phyloP scores from a whole-genome alignment of 2,113 vertebrate genomes.

The Dasyprocta punctata region DNA sequence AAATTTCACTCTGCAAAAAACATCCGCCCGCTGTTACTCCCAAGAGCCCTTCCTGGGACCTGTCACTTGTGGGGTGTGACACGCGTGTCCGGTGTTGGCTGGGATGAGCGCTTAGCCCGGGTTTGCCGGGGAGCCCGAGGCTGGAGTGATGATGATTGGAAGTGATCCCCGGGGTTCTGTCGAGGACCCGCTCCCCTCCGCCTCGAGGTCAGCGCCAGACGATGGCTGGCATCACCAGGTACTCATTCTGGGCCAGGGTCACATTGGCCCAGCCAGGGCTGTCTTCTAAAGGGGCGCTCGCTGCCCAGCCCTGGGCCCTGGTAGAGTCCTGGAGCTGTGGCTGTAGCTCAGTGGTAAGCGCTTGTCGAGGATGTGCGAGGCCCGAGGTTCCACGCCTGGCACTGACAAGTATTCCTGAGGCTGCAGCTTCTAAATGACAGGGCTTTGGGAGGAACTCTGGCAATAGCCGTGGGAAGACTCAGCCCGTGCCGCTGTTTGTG shows the following conservation, averaged over 20 bases:
- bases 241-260: rapidly evolving
- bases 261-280: background rate
- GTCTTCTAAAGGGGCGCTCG: background rate
- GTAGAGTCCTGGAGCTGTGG: background rate
- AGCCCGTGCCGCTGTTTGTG: rapidly evolving
- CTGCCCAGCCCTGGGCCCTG: background rate
- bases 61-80: slow-evolving; percentile 64
- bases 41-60: slow-evolving; percentile 77
- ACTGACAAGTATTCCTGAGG: background rate
- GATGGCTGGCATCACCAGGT: background rate
- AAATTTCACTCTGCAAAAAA: slow-evolving; percentile 54
- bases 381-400: background rate
- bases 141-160: slow-evolving; percentile 69
- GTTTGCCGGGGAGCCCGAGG: slow-evolving; percentile 73
- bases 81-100: background rate
- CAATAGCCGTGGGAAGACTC: too few species aligned
- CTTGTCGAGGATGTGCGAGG: background rate
- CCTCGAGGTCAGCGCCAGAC: background rate
- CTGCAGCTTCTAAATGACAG: background rate
- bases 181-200: background rate
- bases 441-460: rapidly evolving
- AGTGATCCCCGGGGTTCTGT: slow-evolving; percentile 63
- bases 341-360: background rate
- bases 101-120: slow-evolving; percentile 68
- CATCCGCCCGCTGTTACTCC: slow-evolving; percentile 67